Evolutionary conservation across 2,888 invertebrate species (phyloP), one percentile per base, ranked within the genome.

Genomic region (Tetranychus truncatus): DNA sequence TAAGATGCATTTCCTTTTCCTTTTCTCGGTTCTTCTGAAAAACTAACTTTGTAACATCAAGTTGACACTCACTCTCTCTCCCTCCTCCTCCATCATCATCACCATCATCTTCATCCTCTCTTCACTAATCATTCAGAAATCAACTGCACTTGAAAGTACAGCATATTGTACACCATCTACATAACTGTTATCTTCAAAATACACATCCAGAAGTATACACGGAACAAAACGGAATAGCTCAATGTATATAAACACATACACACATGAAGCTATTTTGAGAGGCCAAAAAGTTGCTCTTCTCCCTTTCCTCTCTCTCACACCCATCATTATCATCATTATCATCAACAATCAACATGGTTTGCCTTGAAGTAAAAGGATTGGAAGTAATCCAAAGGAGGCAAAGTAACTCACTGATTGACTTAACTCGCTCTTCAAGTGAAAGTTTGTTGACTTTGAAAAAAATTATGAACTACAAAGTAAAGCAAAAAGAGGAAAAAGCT

Each of bases 341-440:
- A 55, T 55, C 55, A 55, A 15, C 55, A 55, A 15, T 34, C 34
- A 34, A 34, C 34, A 34, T 34, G 34, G 34, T 55, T 55, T 55
- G 55, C 55, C 55, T 55, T 55, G 55, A 55, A 55, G 55, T 55
- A 15, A 55, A 55, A 55, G 55, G 55, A 55, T 55, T 55, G 55
- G 55, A 55, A 55, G 55, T 55, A 55, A 55, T 55, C 55, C 55
- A 55, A 55, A 55, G 55, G 34, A 34, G 34, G 34, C 34, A 34
- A 34, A 55, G 55, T 55, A 55, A 55, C 55, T 55, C 55, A 55
- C 55, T 55, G 55, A 55, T 55, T 55, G 55, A 55, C 55, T 55
- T 55, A 55, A 55, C 55, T 55, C 55, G 55, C 55, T 55, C 55
- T 55, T 55, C 55, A 55, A 55, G 55, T 55, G 55, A 55, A 55